Evolutionary conservation across 2,113 vertebrate species (phyloP), one percentile per base, ranked within the genome.

Genomic region (Carollia perspicillata): DNA sequence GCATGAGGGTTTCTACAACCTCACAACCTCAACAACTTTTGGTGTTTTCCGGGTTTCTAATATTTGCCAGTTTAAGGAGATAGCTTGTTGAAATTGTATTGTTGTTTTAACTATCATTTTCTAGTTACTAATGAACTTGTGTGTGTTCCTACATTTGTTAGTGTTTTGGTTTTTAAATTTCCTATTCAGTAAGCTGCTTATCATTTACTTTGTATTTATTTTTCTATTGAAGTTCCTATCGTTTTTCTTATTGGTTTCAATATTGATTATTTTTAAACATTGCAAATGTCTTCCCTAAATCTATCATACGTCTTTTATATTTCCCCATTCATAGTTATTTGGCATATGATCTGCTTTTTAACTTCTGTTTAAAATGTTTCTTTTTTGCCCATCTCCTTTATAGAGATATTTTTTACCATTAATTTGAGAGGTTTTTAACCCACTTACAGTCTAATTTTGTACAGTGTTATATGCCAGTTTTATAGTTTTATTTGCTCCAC

Each of bases 81-180:
- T 28, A 74, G 6, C 42, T 69, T 83, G 2, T 47, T 83, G 37
- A 42, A 37, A 49, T n/a, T 6, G n/a, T 22, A 40, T 49, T 89
- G 60, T 53, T 81, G 60, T 55, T 86, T 94, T 81, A 23, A 53
- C 88, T 84, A 78, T 66, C 1, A 58, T 68, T 94, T 97, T 81
- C 18, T 53, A 68, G 33, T 86, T 72, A n/a, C 10, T 88, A 53
- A 92, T 72, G n/a, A 75, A 90, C 85, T 80, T 84, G 89, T 35
- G 2, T 2, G 65, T 72, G 17, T 71, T 93, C 4, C 4, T 89
- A 11, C 13, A 5, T 53, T 42, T 60, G 0, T 71, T 65, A 69
- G 26, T 85, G 16, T 51, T 78, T 51, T 20, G 28, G n/a, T 60
- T 60, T n/a, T n/a, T 47, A 18, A 89, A 58, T 69, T 89, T 95